phyloP scores from a whole-genome alignment of 2,113 vertebrate species.

The Tychaedon coryphoeus region DNA sequence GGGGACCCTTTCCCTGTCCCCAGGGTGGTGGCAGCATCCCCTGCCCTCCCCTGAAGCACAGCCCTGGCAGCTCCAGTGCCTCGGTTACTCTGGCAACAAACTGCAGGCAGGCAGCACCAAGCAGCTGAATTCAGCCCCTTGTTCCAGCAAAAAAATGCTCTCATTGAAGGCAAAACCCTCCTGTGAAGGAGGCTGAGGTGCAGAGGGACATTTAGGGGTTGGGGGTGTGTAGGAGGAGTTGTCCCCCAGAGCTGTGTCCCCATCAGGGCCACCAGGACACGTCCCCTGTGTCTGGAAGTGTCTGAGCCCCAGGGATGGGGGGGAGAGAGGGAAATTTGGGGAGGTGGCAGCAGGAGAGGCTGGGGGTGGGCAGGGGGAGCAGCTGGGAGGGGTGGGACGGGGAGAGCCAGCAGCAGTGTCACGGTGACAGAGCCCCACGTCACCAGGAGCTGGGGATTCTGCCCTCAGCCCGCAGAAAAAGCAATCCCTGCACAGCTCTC shows the following conservation, averaged over 20 bases:
- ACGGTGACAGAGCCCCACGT: neutral
- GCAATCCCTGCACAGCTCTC: neutral
- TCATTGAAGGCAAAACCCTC: slow-evolving; percentile 65
- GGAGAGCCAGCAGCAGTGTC: neutral
- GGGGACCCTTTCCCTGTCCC: neutral
- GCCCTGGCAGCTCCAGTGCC: slow-evolving; percentile 39
- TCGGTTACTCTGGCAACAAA: slow-evolving; percentile 74
- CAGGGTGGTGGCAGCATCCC: neutral
- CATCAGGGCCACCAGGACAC: rapidly evolving
- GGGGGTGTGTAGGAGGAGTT: neutral
- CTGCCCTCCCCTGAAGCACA: neutral
- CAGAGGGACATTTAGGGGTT: neutral
- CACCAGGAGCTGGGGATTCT: neutral
- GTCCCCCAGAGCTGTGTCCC: neutral
- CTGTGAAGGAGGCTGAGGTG: neutral
- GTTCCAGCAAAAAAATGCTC: slow-evolving; percentile 73
- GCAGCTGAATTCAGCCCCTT: slow-evolving; percentile 77
- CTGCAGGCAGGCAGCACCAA: slow-evolving; percentile 47
- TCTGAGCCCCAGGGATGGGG: neutral
- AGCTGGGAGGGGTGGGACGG: neutral
- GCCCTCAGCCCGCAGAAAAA: neutral
- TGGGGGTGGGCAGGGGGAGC: neutral
- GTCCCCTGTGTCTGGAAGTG: neutral
- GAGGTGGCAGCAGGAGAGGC: rapidly evolving
- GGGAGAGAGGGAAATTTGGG: neutral